Percentiles rank a stretch among this genome's conserved stretches.
These are phyloP conservation scores for Fundulus diaphanus DNA, from an alignment of 2,797 vertebrate genomes.

Conservation along the genomic window DNA sequence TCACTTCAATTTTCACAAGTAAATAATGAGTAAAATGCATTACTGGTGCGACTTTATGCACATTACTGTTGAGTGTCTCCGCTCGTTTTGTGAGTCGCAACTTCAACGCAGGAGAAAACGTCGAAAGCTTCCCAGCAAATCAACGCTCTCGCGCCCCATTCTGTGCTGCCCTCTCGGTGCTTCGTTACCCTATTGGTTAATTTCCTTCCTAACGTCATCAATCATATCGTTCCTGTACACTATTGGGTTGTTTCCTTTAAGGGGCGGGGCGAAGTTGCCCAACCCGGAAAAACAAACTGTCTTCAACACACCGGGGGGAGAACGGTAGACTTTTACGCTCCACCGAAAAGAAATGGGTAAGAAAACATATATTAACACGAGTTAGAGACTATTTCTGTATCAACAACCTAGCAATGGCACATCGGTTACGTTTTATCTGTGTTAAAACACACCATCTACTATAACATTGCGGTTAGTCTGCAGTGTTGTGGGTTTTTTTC, in stretches of 20 bases:
- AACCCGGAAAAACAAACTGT: conserved; percentile 75
- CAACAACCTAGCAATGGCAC: background rate
- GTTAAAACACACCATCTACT: background rate
- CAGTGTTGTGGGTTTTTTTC: background rate
- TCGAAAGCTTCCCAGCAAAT: background rate
- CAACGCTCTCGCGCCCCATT: background rate
- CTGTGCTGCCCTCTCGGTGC: conserved; percentile 31
- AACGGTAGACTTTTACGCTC: background rate
- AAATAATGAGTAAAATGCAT: background rate
- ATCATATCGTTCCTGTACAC: accelerated
- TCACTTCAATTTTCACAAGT: background rate
- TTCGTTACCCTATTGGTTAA: conserved; percentile 64
- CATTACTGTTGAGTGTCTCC: background rate
- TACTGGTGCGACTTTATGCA: background rate
- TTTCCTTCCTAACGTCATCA: background rate
- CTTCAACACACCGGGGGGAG: conserved; percentile 5
- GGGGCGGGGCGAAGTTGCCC: conserved; percentile 42
- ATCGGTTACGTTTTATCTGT: background rate
- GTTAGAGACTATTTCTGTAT: background rate
- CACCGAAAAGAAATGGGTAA: conserved; percentile 77
- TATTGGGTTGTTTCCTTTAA: conserved; percentile 58
- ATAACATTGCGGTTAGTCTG: background rate
- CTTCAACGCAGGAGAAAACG: background rate
- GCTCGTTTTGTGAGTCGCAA: background rate
- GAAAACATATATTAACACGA: conserved; percentile 53